Evolutionary conservation across 2,797 vertebrate species (phyloP).

Genomic region (Lepidocolaptes lacrymiger): DNA sequence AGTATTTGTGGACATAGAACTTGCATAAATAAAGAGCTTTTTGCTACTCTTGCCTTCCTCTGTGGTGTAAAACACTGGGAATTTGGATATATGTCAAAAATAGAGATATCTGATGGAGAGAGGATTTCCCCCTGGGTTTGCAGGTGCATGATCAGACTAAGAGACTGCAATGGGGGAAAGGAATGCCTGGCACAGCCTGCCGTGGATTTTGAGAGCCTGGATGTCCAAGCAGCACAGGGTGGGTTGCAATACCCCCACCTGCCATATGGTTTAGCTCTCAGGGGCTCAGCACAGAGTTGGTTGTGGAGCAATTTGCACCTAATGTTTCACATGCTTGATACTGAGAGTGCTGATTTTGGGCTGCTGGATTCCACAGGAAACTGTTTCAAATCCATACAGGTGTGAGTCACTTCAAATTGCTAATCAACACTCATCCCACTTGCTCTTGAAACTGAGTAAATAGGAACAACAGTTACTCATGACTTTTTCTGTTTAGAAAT

Average conservation of each 20-base stretch:
- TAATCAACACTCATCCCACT: neutral
- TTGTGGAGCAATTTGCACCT: neutral
- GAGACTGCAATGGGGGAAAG: neutral
- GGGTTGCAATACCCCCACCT: neutral
- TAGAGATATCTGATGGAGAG: neutral
- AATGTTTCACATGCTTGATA: neutral
- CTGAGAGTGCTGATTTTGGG: neutral
- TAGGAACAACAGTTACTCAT: neutral
- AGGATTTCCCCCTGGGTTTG: neutral
- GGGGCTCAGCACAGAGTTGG: neutral
- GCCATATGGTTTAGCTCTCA: too few relatives aligned
- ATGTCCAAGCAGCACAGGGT: neutral
- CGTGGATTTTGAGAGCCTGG: neutral
- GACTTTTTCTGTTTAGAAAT: neutral
- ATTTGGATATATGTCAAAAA: neutral
- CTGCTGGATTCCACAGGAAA: neutral
- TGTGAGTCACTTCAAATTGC: neutral
- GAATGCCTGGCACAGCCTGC: neutral
- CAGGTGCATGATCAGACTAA: neutral
- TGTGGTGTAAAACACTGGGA: neutral
- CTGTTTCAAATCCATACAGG: neutral
- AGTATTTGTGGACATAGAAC: neutral
- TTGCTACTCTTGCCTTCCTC: neutral
- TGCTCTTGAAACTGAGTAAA: neutral
- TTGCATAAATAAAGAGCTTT: neutral